Conservation (phyloP, 2,797 vertebrate species). For the Rhinella marina region DNA sequence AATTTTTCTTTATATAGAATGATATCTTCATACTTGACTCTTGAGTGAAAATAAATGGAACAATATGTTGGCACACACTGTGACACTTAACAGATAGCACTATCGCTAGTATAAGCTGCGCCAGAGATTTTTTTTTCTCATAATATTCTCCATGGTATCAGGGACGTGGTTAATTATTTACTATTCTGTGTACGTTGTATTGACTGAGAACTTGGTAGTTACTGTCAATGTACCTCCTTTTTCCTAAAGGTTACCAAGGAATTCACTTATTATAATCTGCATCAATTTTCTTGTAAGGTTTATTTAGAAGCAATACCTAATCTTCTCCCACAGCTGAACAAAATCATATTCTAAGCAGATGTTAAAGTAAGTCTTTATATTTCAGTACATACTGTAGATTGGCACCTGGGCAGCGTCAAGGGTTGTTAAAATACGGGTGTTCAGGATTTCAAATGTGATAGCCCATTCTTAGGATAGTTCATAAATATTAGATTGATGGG, state of each 20-base stretch:
- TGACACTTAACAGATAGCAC: conserved; percentile 46
- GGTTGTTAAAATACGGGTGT: background rate
- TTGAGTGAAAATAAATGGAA: conserved; percentile 18
- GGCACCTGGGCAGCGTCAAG: background rate
- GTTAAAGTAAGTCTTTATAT: background rate
- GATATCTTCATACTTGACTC: conserved; percentile 30
- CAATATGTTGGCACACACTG: conserved; percentile 3
- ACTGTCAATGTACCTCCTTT: conserved; percentile 6
- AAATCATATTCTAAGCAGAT: background rate
- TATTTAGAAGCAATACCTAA: background rate
- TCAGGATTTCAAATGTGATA: background rate
- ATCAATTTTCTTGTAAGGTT: background rate
- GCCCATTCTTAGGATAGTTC: too few species aligned
- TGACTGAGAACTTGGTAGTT: conserved; percentile 14
- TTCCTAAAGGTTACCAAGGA: conserved; percentile 1
- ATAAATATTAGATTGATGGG: too few species aligned
- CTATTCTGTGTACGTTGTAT: conserved; percentile 3
- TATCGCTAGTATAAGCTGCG: conserved; percentile 30
- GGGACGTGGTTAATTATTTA: conserved; percentile 54
- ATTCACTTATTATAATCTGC: background rate
- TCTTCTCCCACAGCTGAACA: background rate
- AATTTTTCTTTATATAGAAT: conserved; percentile 29
- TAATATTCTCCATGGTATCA: conserved; percentile 27
- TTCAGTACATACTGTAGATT: background rate
- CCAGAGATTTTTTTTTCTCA: conserved; percentile 30